These are phyloP conservation scores for Darevskia mixta DNA, from an alignment of 2,797 vertebrate genomes.

Conservation along the genomic window DNA sequence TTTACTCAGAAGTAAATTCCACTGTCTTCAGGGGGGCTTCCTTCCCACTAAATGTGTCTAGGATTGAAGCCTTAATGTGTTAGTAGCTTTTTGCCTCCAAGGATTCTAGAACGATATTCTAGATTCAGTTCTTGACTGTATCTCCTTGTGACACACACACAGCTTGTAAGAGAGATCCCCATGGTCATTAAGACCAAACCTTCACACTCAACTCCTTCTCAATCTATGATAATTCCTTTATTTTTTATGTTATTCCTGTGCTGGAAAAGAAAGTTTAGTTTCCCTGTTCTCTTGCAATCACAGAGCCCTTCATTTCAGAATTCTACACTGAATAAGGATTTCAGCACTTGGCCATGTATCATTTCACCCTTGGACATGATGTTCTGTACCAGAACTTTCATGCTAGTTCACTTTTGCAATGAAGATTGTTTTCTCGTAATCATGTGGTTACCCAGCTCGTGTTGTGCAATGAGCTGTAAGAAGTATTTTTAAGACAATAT, in stretches of 20 bases:
- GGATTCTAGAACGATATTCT: background rate
- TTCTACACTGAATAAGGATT: conserved; percentile 17
- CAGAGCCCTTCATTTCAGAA: background rate
- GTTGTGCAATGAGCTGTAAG: conserved; percentile 52
- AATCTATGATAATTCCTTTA: background rate
- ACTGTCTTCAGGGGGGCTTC: background rate
- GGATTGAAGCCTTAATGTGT: background rate
- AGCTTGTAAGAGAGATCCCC: background rate
- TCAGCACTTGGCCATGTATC: conserved; percentile 34
- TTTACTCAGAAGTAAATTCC: background rate
- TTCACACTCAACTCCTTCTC: background rate
- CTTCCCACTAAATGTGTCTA: background rate
- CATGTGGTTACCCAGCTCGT: conserved; percentile 41
- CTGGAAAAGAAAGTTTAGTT: conserved; percentile 10
- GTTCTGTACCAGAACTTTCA: conserved; percentile 52
- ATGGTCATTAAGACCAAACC: background rate
- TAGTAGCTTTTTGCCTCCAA: background rate
- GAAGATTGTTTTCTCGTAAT: conserved; percentile 57
- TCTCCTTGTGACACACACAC: background rate
- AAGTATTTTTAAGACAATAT: conserved; percentile 55
- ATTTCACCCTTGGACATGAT: conserved; percentile 54
- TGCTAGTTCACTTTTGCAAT: conserved; percentile 50
- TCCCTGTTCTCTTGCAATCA: background rate
- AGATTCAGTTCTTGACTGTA: background rate
- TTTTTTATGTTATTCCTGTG: too few relatives aligned